Conservation (phyloP, 2,888 invertebrate genomes). For the Sphaerophoria taeniata region DNA sequence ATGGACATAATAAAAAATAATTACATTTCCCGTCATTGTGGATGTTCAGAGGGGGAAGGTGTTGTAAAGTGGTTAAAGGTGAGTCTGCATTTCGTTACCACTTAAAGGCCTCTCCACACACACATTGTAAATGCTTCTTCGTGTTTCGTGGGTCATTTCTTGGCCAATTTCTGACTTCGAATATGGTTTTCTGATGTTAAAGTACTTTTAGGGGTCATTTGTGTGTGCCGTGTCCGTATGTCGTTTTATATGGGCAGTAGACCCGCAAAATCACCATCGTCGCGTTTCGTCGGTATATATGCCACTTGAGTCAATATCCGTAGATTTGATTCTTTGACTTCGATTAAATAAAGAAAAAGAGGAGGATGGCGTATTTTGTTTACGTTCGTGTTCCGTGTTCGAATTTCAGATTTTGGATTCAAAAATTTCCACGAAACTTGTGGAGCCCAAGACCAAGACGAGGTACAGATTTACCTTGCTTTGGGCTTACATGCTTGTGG, state of each 20-base stretch:
- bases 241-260: neutral
- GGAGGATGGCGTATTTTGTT: neutral
- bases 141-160: constrained; percentile 13
- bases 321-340: constrained; percentile 52
- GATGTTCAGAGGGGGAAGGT: neutral
- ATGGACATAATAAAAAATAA: constrained; percentile 70
- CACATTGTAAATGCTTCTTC: neutral
- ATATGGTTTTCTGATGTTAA: constrained; percentile 56
- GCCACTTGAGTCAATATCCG: constrained; percentile 56
- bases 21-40: constrained; percentile 33
- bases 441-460: too few species aligned
- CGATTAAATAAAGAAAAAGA: constrained; percentile 30
- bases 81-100: neutral
- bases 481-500: neutral
- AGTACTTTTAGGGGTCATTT: constrained; percentile 62
- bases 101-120: too few species aligned
- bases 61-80: neutral
- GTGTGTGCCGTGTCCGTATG: neutral
- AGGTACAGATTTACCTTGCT: neutral
- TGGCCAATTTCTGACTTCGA: constrained; percentile 39
- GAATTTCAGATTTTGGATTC: constrained; percentile 37
- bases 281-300: neutral
- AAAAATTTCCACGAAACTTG: constrained; percentile 19
- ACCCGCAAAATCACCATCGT: constrained; percentile 13
- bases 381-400: neutral